Conservation (phyloP, 2,797 vertebrate genomes). For the Megaceryle alcyon region DNA sequence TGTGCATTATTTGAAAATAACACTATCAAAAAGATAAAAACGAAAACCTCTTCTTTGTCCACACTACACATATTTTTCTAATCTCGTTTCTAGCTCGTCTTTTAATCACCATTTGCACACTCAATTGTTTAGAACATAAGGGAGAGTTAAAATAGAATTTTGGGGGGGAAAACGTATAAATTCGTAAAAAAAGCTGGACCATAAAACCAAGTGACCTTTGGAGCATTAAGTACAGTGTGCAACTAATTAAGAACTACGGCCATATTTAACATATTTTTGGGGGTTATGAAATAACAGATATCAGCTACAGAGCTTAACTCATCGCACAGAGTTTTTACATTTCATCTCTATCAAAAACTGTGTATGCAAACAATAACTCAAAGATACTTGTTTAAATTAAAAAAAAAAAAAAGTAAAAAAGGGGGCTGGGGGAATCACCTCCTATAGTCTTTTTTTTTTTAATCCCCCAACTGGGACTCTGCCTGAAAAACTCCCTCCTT, state of each 20-base stretch:
- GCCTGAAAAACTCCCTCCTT: conserved; percentile 21
- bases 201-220: conserved; percentile 59
- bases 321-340: conserved; percentile 19
- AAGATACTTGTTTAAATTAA: neutral
- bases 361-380: conserved; percentile 41
- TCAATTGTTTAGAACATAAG: neutral
- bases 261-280: conserved; percentile 10
- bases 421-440: neutral
- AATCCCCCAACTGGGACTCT: neutral
- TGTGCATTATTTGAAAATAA: conserved; percentile 37
- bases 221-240: neutral
- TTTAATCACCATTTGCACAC: neutral
- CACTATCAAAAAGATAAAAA: neutral
- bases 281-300: conserved; percentile 24
- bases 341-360: conserved; percentile 30
- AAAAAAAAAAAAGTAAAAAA: neutral
- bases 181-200: neutral
- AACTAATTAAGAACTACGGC: conserved; percentile 25
- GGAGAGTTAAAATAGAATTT: conserved; percentile 12
- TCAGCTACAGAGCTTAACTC: neutral
- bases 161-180: conserved; percentile 2
- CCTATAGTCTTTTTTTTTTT: neutral
- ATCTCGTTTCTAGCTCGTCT: neutral
- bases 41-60: neutral
- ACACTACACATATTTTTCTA: neutral